Evolutionary conservation across 2,113 vertebrate genomes (phyloP).

Genomic region (Ornithorhynchus anatinus): DNA sequence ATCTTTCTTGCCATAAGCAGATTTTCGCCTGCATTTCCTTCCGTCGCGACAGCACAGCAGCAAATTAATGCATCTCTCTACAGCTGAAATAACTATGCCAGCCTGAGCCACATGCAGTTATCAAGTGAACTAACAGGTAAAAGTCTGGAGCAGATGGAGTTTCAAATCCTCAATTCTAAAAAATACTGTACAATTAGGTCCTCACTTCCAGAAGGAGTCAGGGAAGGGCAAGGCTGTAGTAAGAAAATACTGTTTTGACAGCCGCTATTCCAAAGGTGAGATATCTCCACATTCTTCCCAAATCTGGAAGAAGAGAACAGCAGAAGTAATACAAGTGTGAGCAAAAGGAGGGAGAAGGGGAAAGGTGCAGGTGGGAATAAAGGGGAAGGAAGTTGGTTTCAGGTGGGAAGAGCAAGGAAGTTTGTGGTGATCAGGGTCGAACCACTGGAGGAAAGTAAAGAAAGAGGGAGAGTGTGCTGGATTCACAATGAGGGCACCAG

Average conservation of each 20-base stretch:
- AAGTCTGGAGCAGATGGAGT: neutral
- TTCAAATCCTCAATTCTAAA: constrained; percentile 14
- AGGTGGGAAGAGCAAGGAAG: no score
- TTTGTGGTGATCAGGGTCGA: no score
- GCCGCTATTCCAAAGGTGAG: constrained; percentile 12
- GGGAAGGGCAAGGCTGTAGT: neutral
- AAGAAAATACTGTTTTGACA: constrained; percentile 5
- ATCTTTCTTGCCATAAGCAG: constrained; percentile 46
- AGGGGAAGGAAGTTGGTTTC: no score
- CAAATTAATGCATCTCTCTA: constrained; percentile 31
- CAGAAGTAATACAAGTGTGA: neutral
- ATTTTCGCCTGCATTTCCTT: constrained; percentile 30
- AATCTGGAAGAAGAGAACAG: neutral
- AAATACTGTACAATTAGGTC: constrained; percentile 39
- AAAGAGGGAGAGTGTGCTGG: no score
- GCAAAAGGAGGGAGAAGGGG: neutral
- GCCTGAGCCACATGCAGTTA: constrained; percentile 30
- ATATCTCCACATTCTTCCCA: neutral
- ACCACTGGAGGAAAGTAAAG: no score
- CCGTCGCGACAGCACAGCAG: neutral
- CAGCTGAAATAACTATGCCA: constrained; percentile 1
- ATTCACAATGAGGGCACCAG: no score
- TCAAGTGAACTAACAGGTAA: neutral
- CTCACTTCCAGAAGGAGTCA: constrained; percentile 14
- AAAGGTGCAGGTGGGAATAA: neutral